Evolutionary conservation across 2,888 invertebrate species (phyloP).

Genomic region (Aspidapion aeneum): DNA sequence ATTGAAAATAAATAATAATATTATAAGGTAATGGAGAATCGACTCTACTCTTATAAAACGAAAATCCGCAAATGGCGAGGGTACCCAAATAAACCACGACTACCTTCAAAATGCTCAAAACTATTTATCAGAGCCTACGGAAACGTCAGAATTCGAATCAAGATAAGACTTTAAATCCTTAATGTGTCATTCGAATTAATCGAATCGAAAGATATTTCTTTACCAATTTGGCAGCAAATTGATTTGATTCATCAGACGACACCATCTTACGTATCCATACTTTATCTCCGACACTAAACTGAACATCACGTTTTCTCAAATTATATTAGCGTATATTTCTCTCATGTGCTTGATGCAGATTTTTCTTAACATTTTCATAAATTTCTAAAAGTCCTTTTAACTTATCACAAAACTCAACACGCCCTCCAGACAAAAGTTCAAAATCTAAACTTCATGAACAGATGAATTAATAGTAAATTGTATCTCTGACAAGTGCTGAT

Average conservation of each 20-base stretch:
- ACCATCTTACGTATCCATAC: conserved; percentile 22
- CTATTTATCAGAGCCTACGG: conserved; percentile 10
- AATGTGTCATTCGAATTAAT: too few species aligned
- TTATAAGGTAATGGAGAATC: too few species aligned
- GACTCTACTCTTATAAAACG: too few species aligned
- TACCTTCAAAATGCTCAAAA: not conserved
- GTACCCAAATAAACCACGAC: not conserved
- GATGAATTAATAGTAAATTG: conserved; percentile 32
- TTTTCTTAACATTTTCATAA: conserved; percentile 8
- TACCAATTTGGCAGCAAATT: conserved; percentile 18
- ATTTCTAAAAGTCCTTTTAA: conserved; percentile 3
- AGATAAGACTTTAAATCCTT: conserved; percentile 10
- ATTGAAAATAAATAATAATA: too few species aligned
- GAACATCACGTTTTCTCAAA: conserved; percentile 13
- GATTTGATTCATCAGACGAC: conserved; percentile 13
- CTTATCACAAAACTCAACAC: conserved; percentile 1
- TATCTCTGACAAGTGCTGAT: conserved; percentile 29
- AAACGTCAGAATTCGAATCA: conserved; percentile 19
- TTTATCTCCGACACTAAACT: conserved; percentile 13
- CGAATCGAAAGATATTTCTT: too few species aligned
- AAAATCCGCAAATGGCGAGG: too few species aligned
- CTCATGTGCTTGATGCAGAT: conserved; percentile 13
- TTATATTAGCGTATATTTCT: conserved; percentile 17
- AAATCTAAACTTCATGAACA: conserved; percentile 27
- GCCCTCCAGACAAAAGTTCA: conserved; percentile 1